phyloP scores from a whole-genome alignment of 2,113 vertebrate genomes.

The Mesembrinibis cayennensis region DNA sequence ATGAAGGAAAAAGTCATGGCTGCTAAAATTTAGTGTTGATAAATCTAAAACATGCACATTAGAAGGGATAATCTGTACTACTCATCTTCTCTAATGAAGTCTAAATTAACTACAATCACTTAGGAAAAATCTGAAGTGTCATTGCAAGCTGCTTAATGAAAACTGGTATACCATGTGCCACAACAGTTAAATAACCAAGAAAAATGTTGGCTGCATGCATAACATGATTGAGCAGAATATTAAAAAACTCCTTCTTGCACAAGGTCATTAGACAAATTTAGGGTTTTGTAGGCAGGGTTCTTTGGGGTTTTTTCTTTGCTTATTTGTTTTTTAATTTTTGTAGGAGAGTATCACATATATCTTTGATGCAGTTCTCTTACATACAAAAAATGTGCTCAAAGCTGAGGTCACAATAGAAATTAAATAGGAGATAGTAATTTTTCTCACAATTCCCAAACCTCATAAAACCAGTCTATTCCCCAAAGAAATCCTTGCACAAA shows the following conservation, averaged over 20 bases:
- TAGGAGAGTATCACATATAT: background rate
- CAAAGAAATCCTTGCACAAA: background rate
- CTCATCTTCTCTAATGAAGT: background rate
- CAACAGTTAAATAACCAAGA: background rate
- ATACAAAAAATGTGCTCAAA: background rate
- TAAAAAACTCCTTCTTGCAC: background rate
- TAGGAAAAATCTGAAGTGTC: background rate
- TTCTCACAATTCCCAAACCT: background rate
- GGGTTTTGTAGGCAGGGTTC: background rate
- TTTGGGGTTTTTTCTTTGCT: background rate
- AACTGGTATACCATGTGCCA: background rate
- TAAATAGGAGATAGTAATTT: background rate
- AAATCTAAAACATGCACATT: background rate
- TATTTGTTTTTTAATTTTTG: background rate
- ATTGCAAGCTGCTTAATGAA: background rate
- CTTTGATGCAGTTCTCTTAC: background rate
- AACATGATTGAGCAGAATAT: background rate
- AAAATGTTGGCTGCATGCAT: background rate
- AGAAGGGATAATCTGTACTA: background rate
- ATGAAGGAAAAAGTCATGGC: fast-evolving
- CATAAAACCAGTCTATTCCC: background rate
- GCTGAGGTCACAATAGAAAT: background rate
- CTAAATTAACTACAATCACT: background rate
- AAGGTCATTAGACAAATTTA: background rate
- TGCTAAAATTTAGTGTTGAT: background rate